Percentiles rank a stretch among this genome's conserved stretches.
Conservation (phyloP, 2,888 invertebrate species). For the Muschampia plurimacula region DNA sequence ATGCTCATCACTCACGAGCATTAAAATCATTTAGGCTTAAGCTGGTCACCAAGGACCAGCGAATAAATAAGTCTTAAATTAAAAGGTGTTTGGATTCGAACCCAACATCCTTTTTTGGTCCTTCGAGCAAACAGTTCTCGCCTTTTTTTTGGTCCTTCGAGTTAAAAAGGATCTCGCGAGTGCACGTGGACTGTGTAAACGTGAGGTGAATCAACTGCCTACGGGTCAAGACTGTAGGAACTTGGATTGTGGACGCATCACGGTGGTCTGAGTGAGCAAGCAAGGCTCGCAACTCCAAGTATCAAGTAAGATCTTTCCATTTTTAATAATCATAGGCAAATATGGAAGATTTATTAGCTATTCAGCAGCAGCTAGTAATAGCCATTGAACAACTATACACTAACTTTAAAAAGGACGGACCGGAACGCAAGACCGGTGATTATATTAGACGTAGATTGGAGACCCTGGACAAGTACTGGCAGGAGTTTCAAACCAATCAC, state of each 20-base stretch:
- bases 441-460: slow-evolving; percentile 12
- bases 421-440: slow-evolving; percentile 35
- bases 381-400: slow-evolving; percentile 18
- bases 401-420: slow-evolving; percentile 45
- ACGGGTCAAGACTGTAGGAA: slow-evolving; percentile 7
- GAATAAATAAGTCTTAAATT: too few species aligned
- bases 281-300: slow-evolving; percentile 14
- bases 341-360: slow-evolving; percentile 14
- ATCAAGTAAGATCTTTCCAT: slow-evolving; percentile 18
- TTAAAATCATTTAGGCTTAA: too few species aligned
- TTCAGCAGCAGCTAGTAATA: slow-evolving; percentile 1
- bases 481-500: slow-evolving; percentile 17
- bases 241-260: slow-evolving; percentile 15
- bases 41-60: too few species aligned
- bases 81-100: too few species aligned
- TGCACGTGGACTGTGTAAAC: background rate
- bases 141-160: slow-evolving; percentile 7
- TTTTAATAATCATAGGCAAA: background rate
- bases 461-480: slow-evolving; percentile 12
- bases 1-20: too few species aligned
- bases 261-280: slow-evolving; percentile 9
- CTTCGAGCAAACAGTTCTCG: too few species aligned
- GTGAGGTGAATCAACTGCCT: slow-evolving; percentile 4
- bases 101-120: too few species aligned
- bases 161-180: slow-evolving; percentile 7